phyloP scores from a whole-genome alignment of 2,113 vertebrate species.

The Junco hyemalis region DNA sequence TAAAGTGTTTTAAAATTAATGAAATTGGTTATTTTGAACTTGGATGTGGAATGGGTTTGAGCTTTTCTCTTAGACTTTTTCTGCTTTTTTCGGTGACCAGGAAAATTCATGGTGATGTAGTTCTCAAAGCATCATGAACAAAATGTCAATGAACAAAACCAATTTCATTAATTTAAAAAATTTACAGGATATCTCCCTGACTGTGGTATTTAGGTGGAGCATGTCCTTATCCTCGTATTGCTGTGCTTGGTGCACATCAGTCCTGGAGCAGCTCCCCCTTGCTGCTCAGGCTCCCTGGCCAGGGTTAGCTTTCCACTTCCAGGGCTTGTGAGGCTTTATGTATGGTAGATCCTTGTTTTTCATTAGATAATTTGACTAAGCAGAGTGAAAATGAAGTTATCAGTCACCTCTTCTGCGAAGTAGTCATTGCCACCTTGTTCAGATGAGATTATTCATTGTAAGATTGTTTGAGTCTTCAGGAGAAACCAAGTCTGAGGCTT shows the following conservation, averaged over 20 bases:
- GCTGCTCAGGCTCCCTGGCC: not conserved
- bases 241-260: not conserved
- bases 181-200: not conserved
- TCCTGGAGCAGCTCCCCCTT: not conserved
- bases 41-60: not conserved
- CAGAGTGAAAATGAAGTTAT: not conserved
- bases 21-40: not conserved
- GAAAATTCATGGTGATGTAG: accelerated
- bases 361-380: not conserved
- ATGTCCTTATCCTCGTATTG: not conserved
- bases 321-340: not conserved
- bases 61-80: not conserved
- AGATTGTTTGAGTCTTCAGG: not conserved
- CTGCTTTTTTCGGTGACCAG: not conserved
- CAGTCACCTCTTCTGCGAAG: not conserved
- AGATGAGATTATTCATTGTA: not conserved
- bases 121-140: not conserved
- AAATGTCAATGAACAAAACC: no score
- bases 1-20: not conserved
- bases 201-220: not conserved
- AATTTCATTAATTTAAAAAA: not conserved
- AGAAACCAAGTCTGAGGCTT: not conserved
- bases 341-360: not conserved
- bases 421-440: not conserved
- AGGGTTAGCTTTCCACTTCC: not conserved